Evolutionary conservation across 2,888 invertebrate genomes (phyloP), one percentile per base, ranked within the genome.

Genomic region (Andrena minutula): DNA sequence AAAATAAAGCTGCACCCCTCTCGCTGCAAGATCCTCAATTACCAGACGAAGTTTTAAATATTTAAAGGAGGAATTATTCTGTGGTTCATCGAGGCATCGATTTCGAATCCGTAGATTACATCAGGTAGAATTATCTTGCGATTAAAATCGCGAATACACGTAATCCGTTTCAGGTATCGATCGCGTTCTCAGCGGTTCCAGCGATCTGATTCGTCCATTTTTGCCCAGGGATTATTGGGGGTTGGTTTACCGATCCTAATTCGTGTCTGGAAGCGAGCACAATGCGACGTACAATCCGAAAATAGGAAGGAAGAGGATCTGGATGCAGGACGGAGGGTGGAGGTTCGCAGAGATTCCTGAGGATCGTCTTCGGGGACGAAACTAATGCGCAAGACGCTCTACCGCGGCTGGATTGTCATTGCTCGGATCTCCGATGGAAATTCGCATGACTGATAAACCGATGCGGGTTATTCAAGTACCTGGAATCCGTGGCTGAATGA

Each of bases 241-340:
- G 63, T 68, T 63, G 78, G 72, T 86, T 83, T 83, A 75, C 83
- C 81, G 75, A 79, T 85, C 76, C 83, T 86, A 88, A 87, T 87
- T 84, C 82, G 76, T 80, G 75, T 79, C 84, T 82, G 58, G 68
- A 70, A 61, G 70, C 77, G 63, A 60, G 65, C 71, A 87, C 77
- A 82, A 79, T 83, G 75, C 49, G 58, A 66, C 26, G 26, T 53
- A 76, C 70, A 58, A 71, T 78, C 23, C 74, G 82, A 77, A 80
- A 77, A 84, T 84, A 68, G 78, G 71, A 35, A 41, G 61, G 63
- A 35, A 28, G 61, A 66, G 61, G 61, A 79, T 49, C 8, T 26
- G 51, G 56, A 60, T 47, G 60, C 47, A 16, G 58, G 35, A 66
- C 68, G 26, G 58, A 69, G 72, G 71, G 30, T 23, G 51, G 70